Evolutionary conservation across 2,888 invertebrate species (phyloP).

Genomic region (Hyalella azteca): DNA sequence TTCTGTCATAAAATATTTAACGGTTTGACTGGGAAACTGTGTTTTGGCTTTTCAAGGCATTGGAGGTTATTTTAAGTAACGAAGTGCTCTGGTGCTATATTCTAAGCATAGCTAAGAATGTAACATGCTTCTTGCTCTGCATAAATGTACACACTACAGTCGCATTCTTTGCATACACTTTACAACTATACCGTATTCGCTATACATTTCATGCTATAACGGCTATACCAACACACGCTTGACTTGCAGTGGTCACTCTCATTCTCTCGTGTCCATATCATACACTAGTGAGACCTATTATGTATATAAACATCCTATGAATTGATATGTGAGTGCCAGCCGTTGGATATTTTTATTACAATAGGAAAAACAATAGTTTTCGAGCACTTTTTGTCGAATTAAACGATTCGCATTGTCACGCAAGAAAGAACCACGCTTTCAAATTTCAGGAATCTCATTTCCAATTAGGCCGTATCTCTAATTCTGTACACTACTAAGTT

Average conservation of each 20-base stretch:
- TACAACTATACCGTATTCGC: conserved; percentile 19
- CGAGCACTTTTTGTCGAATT: no score
- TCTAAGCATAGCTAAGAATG: conserved; percentile 22
- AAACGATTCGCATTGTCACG: no score
- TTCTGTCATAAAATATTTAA: no score
- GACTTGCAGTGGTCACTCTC: background rate
- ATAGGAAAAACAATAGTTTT: no score
- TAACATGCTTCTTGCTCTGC: background rate
- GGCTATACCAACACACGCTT: background rate
- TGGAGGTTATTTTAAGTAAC: conserved; percentile 4
- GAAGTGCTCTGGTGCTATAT: conserved; percentile 22
- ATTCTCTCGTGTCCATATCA: background rate
- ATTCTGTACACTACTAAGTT: background rate
- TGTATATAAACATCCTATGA: conserved; percentile 23
- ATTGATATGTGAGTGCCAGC: conserved; percentile 23
- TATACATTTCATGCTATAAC: conserved; percentile 27
- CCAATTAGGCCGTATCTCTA: background rate
- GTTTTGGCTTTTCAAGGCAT: conserved; percentile 27
- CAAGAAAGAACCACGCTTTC: no score
- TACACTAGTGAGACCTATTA: conserved; percentile 1
- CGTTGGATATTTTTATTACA: no score
- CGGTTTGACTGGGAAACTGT: no score
- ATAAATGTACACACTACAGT: conserved; percentile 28
- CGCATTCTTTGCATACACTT: conserved; percentile 17
- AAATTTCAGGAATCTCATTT: no score